These are phyloP conservation scores for Morone chrysops DNA, from an alignment of 2,113 vertebrate genomes.

Conservation along the genomic window DNA sequence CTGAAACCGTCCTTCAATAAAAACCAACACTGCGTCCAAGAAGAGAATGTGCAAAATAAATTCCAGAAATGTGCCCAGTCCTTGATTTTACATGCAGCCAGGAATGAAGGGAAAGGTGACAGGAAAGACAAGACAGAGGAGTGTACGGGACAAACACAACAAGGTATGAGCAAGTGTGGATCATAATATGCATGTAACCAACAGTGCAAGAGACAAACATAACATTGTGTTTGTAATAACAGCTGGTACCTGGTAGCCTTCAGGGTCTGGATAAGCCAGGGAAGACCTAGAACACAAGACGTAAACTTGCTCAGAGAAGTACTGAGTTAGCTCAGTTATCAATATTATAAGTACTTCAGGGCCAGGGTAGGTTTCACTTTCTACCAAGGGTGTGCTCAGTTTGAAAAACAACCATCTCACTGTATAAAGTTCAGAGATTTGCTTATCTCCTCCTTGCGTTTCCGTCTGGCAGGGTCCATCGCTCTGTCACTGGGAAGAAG, in stretches of 20 bases:
- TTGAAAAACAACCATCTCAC: constrained; percentile 79
- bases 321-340: background rate
- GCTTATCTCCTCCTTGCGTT: constrained; percentile 90
- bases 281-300: constrained; percentile 86
- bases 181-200: background rate
- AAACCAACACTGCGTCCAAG: too few relatives aligned
- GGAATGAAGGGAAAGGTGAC: background rate
- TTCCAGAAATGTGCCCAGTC: too few relatives aligned
- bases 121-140: background rate
- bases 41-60: background rate
- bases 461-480: constrained; percentile 89
- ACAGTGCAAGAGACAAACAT: background rate
- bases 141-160: background rate
- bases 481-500: constrained; percentile 15
- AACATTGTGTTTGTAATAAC: constrained; percentile 3
- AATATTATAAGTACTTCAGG: background rate
- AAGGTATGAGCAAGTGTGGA: background rate
- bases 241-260: constrained; percentile 90
- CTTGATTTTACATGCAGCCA: constrained; percentile 1
- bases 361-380: constrained; percentile 35
- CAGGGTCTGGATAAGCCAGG: constrained; percentile 88
- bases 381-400: background rate
- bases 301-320: background rate
- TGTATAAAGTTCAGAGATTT: constrained; percentile 93
- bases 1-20: too few relatives aligned